A percentile compares a stretch with the other conserved stretches of the same genome.
Conservation (phyloP, 1,140 invertebrate species). For the Lepeophtheirus salmonis region DNA sequence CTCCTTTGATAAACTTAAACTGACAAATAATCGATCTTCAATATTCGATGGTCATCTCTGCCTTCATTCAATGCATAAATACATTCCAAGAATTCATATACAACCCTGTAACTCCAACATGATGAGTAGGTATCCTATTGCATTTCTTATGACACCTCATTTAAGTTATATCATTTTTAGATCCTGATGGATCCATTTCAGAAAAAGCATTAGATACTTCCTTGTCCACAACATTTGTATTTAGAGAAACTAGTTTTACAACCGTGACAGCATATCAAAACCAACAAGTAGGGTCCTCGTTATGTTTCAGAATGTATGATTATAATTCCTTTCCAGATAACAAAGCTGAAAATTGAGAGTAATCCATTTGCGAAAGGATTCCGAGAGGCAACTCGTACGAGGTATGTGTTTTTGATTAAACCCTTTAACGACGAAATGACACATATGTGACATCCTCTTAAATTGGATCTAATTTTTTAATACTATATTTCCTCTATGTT, state of each 20-base stretch:
- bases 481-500: no score
- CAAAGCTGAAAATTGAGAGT: conserved; percentile 84
- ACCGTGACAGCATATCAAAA: conserved; percentile 43
- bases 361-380: conserved; percentile 91
- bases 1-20: conserved; percentile 40
- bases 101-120: conserved; percentile 22
- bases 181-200: neutral
- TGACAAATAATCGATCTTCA: conserved; percentile 37
- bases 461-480: no score
- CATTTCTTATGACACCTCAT: neutral
- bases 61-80: conserved; percentile 37
- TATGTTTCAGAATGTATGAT: no score
- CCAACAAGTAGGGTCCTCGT: conserved; percentile 36
- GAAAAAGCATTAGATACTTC: neutral
- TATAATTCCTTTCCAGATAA: conserved; percentile 35
- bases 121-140: neutral
- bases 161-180: no score
- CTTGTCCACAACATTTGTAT: conserved; percentile 28
- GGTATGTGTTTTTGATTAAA: neutral
- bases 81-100: conserved; percentile 33
- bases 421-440: neutral
- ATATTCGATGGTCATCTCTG: conserved; percentile 36
- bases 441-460: no score
- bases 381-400: conserved; percentile 61
- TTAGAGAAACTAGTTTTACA: conserved; percentile 37